Evolutionary conservation across 2,888 invertebrate species (phyloP).

Genomic region (Troides aeacus): DNA sequence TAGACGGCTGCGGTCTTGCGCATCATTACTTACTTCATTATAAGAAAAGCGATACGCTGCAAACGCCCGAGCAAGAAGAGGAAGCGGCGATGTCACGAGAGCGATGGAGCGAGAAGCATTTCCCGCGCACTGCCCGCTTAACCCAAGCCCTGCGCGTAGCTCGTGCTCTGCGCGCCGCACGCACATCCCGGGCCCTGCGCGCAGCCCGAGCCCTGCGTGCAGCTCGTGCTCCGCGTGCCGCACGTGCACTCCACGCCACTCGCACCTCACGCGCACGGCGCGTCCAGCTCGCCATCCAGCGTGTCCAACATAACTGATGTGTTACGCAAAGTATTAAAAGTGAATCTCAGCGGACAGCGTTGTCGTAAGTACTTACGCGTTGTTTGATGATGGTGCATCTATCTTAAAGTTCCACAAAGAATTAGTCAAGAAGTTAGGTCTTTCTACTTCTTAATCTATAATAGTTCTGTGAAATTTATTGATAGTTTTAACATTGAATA

Average conservation of each 20-base stretch:
- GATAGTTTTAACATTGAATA: background rate
- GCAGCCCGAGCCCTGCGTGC: too few relatives aligned
- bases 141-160: background rate
- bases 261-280: too few relatives aligned
- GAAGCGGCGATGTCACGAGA: background rate
- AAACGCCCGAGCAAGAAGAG: background rate
- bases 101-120: background rate
- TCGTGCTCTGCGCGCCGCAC: background rate
- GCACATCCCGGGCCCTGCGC: too few relatives aligned
- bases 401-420: too few relatives aligned
- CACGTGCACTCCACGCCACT: too few relatives aligned
- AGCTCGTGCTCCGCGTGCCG: too few relatives aligned
- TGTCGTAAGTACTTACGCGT: constrained; percentile 24
- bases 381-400: background rate
- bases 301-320: constrained; percentile 8
- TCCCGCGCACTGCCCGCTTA: background rate
- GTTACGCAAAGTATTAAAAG: constrained; percentile 30
- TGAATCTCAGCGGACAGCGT: constrained; percentile 30
- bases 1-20: constrained; percentile 29
- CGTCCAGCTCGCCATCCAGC: background rate
- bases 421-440: too few relatives aligned
- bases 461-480: too few relatives aligned
- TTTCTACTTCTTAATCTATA: too few relatives aligned
- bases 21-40: constrained; percentile 32
- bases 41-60: constrained; percentile 17